Percentiles rank a stretch among this genome's conserved stretches.
phyloP scores from a whole-genome alignment of 1,140 invertebrate species.

The Dreissena rostriformis region DNA sequence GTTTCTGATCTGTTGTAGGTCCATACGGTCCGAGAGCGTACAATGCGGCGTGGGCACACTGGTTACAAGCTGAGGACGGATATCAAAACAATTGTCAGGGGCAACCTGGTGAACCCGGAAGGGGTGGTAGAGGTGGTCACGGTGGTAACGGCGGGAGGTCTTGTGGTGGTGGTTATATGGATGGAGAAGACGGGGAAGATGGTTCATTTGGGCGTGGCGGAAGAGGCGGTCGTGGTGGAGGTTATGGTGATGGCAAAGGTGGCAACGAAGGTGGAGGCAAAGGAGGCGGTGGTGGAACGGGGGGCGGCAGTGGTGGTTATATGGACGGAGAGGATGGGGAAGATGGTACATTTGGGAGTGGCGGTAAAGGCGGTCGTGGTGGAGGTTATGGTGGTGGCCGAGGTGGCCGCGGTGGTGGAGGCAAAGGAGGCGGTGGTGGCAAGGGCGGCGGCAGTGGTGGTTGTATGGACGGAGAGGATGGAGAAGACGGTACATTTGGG shows the following conservation, averaged over 20 bases:
- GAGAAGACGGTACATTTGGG: slow-evolving; percentile 3
- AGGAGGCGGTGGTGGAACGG: not conserved
- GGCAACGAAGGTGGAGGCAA: not conserved
- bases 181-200: too few relatives aligned
- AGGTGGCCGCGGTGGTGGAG: slow-evolving; percentile 13
- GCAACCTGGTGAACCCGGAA: too few relatives aligned
- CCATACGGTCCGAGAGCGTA: too few relatives aligned
- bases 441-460: not conserved
- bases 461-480: not conserved
- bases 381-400: slow-evolving; percentile 1
- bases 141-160: too few relatives aligned
- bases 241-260: not conserved
- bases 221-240: too few relatives aligned
- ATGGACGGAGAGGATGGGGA: not conserved
- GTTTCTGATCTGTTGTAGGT: too few relatives aligned
- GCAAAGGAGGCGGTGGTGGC: slow-evolving; percentile 8
- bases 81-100: too few relatives aligned
- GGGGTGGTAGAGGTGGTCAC: too few relatives aligned
- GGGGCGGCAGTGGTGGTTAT: not conserved
- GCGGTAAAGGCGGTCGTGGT: not conserved
- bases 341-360: slow-evolving; percentile 1
- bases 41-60: too few relatives aligned
- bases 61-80: too few relatives aligned
- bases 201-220: too few relatives aligned
- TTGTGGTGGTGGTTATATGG: too few relatives aligned